phyloP scores from a whole-genome alignment of 1,140 invertebrate genomes.

The Chymomyza costata region DNA sequence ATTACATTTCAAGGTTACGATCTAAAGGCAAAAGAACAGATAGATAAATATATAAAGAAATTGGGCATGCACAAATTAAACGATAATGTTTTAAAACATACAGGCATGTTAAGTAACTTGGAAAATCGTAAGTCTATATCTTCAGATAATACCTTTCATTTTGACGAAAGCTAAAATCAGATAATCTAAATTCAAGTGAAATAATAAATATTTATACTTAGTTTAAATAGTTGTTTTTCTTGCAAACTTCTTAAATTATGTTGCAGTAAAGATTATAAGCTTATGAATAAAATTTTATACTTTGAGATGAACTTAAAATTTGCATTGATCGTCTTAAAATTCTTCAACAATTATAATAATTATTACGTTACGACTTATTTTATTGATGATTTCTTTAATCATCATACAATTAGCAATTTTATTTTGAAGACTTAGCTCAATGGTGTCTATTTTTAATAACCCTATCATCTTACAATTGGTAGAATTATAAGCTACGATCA shows the following conservation, averaged over 20 bases:
- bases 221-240: not conserved
- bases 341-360: not conserved
- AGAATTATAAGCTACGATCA: no score
- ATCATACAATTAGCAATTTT: not conserved
- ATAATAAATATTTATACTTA: not conserved
- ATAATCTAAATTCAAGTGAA: no score
- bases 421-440: no score
- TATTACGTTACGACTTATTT: not conserved
- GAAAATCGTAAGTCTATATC: not conserved
- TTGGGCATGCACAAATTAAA: constrained; percentile 21
- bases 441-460: no score
- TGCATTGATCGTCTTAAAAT: not conserved
- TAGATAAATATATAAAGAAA: constrained; percentile 26
- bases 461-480: no score
- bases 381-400: not conserved
- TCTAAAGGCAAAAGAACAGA: constrained; percentile 5
- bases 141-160: not conserved
- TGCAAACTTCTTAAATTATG: no score
- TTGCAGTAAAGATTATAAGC: no score
- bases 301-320: not conserved
- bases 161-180: no score
- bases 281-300: no score
- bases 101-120: not conserved
- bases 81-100: not conserved
- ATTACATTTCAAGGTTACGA: not conserved